A percentile compares a stretch with the other conserved stretches of the same genome.
Evolutionary conservation across 1,140 invertebrate species (phyloP).

Genomic region (Formica exsecta): DNA sequence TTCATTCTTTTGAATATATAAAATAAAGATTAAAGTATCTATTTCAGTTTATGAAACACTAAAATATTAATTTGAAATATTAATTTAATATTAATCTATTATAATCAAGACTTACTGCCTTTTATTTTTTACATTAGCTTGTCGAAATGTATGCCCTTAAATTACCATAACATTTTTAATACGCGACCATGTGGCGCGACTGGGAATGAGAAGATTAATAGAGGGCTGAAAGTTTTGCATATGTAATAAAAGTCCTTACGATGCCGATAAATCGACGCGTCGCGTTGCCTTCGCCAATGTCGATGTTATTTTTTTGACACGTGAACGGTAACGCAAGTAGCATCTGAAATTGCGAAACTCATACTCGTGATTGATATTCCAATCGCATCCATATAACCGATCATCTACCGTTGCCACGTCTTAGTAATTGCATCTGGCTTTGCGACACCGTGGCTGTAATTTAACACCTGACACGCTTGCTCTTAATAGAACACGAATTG

Average conservation of each 20-base stretch:
- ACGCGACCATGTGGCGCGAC: neutral
- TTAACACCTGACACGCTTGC: conserved; percentile 65
- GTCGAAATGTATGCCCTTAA: too few species aligned
- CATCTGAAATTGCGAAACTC: conserved; percentile 56
- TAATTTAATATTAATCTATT: too few species aligned
- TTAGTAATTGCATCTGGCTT: conserved; percentile 67
- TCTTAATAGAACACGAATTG: conserved; percentile 62
- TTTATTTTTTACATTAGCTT: too few species aligned
- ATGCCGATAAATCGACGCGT: conserved; percentile 33
- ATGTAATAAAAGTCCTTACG: conserved; percentile 42
- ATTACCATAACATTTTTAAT: conserved; percentile 31
- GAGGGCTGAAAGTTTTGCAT: neutral
- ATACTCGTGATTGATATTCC: conserved; percentile 63
- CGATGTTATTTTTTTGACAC: conserved; percentile 20
- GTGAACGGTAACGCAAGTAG: conserved; percentile 14
- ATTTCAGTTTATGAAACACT: too few species aligned
- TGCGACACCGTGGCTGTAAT: conserved; percentile 61
- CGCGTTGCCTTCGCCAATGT: neutral
- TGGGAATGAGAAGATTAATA: conserved; percentile 22
- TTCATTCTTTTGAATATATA: too few species aligned
- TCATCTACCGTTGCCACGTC: conserved; percentile 52
- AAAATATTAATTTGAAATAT: too few species aligned
- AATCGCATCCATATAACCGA: conserved; percentile 63
- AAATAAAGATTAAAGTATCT: too few species aligned
- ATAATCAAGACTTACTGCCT: too few species aligned